Evolutionary conservation across 2,888 invertebrate species (phyloP).

Genomic region (Eudasyphora cyanicolor): DNA sequence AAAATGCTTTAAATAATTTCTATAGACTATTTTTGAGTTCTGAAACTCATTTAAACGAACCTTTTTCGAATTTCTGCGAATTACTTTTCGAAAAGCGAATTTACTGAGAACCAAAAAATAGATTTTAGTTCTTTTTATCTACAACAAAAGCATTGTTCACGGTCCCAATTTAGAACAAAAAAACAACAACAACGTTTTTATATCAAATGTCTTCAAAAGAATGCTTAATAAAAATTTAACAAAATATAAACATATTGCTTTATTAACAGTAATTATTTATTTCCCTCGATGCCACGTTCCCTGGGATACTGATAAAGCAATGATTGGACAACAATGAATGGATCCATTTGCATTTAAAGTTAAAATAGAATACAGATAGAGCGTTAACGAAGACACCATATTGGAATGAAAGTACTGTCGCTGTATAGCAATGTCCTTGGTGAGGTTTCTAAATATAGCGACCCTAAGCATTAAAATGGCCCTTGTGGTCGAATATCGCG

Average conservation of each 20-base stretch:
- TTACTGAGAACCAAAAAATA: background rate
- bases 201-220: slow-evolving; percentile 21
- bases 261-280: too few relatives aligned
- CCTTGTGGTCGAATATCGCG: too few relatives aligned
- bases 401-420: too few relatives aligned
- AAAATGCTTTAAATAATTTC: background rate
- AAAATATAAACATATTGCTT: background rate
- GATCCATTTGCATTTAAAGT: too few relatives aligned
- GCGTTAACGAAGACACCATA: too few relatives aligned
- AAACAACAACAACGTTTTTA: slow-evolving; percentile 6
- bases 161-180: slow-evolving; percentile 22
- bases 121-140: slow-evolving; percentile 10
- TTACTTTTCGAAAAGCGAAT: background rate
- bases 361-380: too few relatives aligned
- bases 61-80: background rate
- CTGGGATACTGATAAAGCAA: too few relatives aligned
- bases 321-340: too few relatives aligned
- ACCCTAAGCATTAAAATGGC: too few relatives aligned
- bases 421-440: too few relatives aligned
- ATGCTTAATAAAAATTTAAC: slow-evolving; percentile 11
- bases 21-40: background rate
- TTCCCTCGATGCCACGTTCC: too few relatives aligned
- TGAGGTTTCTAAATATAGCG: too few relatives aligned
- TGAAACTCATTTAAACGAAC: slow-evolving; percentile 11
- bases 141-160: background rate